Evolutionary conservation across 1,140 invertebrate species (phyloP).

Genomic region (Drosophila melanogaster): Release_6_plus_ISO1_MT NT_033779.5:14059001-14059500

Average conservation of each 20-base stretch:
- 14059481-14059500: neutral
- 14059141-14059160: conserved; percentile 56
- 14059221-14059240: neutral
- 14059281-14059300: neutral
- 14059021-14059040: conserved; percentile 48
- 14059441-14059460: too few relatives aligned
- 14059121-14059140: conserved; percentile 22
- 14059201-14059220: neutral
- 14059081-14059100: conserved; percentile 20
- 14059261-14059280: neutral
- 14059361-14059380: too few relatives aligned
- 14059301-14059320: too few relatives aligned
- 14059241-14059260: neutral
- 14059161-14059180: conserved; percentile 19
- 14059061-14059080: conserved; percentile 17
- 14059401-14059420: too few relatives aligned
- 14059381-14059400: too few relatives aligned
- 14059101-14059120: conserved; percentile 41
- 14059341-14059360: too few relatives aligned
- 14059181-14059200: conserved; percentile 5
- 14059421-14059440: too few relatives aligned
- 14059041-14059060: conserved; percentile 46
- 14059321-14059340: too few relatives aligned
- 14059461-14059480: too few relatives aligned
- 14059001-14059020: conserved; percentile 55